Percentiles rank a stretch among this genome's conserved stretches.
Evolutionary conservation across 2,113 vertebrate genomes (phyloP).

Genomic region (Mesembrinibis cayennensis): DNA sequence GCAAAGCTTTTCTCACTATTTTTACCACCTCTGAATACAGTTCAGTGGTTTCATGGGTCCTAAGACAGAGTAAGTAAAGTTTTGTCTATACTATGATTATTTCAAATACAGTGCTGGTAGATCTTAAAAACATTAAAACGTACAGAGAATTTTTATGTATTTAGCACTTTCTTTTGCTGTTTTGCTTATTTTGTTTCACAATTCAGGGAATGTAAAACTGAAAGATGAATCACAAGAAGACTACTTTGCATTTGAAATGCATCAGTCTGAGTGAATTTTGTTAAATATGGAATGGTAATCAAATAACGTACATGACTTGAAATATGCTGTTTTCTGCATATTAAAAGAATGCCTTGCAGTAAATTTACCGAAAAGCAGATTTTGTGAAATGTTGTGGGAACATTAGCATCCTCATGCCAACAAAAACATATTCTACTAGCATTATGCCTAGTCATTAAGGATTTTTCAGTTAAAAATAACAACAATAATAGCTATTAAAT

Average conservation of each 20-base stretch:
- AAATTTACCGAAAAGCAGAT: conserved; percentile 53
- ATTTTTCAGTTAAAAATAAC: conserved; percentile 48
- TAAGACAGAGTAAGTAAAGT: not conserved
- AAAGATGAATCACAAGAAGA: conserved; percentile 35
- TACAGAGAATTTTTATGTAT: not conserved
- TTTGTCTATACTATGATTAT: not conserved
- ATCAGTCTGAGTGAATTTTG: conserved; percentile 51
- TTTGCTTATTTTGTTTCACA: conserved; percentile 42
- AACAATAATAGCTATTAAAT: conserved; percentile 23
- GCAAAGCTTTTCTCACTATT: not conserved
- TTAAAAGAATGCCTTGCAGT: conserved; percentile 48
- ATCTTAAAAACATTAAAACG: not conserved
- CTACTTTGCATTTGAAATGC: conserved; percentile 54
- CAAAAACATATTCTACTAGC: conserved; percentile 5
- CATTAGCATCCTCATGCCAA: conserved; percentile 29
- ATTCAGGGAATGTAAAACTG: conserved; percentile 28
- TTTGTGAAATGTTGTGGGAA: conserved; percentile 42
- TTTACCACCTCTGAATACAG: not conserved
- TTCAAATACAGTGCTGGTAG: not conserved
- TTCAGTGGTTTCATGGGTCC: not conserved
- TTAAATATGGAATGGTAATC: conserved; percentile 49
- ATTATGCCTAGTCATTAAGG: conserved; percentile 8
- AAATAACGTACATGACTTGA: conserved; percentile 30
- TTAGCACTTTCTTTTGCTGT: conserved; percentile 27
- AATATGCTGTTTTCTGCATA: conserved; percentile 46